These are phyloP conservation scores for Sogatella furcifera DNA, from an alignment of 1,140 invertebrate genomes.

Conservation along the genomic window DNA sequence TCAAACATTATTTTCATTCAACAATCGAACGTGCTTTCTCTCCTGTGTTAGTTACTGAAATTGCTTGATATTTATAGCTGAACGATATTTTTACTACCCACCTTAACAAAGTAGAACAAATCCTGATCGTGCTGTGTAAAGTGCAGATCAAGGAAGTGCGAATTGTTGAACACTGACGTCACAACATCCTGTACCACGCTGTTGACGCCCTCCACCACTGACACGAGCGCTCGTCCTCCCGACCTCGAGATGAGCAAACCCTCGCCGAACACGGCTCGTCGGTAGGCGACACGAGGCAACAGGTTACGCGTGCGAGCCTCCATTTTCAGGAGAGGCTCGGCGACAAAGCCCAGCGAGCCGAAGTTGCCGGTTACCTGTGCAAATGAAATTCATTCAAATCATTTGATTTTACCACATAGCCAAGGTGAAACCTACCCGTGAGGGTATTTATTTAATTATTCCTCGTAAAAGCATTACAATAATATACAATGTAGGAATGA, in stretches of 20 bases:
- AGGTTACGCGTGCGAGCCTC: conserved; percentile 70
- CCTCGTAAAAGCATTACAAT: no score
- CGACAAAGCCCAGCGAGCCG: conserved; percentile 69
- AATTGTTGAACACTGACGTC: conserved; percentile 87
- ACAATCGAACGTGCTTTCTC: no score
- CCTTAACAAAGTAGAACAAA: conserved; percentile 89
- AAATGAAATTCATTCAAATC: no score
- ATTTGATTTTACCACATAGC: no score
- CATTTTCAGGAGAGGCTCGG: conserved; percentile 66
- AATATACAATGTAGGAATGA: no score
- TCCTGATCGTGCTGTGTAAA: conserved; percentile 88
- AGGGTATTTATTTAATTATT: no score
- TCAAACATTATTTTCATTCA: no score
- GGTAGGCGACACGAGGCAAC: conserved; percentile 66
- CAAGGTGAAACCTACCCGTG: no score
- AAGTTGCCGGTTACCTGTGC: conserved; percentile 63
- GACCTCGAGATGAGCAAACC: conserved; percentile 78
- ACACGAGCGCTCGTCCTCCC: conserved; percentile 66
- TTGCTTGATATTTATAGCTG: no score
- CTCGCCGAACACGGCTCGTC: conserved; percentile 76
- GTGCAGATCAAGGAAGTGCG: conserved; percentile 81
- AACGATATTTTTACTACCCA: no score
- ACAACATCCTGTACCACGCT: conserved; percentile 85
- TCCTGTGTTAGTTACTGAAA: no score
- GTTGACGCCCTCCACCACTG: conserved; percentile 73